Evolutionary conservation across 2,113 vertebrate species (phyloP).

Genomic region (Anoura caudifer): DNA sequence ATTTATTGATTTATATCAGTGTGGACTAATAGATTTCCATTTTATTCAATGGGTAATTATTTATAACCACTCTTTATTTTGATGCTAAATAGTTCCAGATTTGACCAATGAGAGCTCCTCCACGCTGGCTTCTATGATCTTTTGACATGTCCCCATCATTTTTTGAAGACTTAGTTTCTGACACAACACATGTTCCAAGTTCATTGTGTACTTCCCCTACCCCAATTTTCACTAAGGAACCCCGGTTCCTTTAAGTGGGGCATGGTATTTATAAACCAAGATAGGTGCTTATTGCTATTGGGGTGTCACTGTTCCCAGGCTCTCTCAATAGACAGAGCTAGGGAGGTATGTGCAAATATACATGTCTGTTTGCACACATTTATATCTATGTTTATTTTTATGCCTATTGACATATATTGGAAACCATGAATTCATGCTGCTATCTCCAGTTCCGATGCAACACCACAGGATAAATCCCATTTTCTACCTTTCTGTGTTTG

Average conservation of each 20-base stretch:
- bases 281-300: background rate
- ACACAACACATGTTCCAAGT: background rate
- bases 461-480: background rate
- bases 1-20: background rate
- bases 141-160: background rate
- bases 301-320: no score
- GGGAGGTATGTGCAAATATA: background rate
- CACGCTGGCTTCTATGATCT: background rate
- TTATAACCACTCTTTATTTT: background rate
- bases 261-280: background rate
- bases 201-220: background rate
- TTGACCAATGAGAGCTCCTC: background rate
- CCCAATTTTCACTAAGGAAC: background rate
- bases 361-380: background rate
- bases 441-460: background rate
- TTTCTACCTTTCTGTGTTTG: background rate
- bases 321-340: background rate
- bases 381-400: background rate
- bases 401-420: background rate
- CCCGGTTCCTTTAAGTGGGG: background rate
- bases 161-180: background rate
- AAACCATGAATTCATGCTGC: background rate
- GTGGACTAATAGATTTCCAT: background rate
- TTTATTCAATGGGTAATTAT: background rate
- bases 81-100: background rate